Percentiles rank a stretch among this genome's conserved stretches.
Conservation (phyloP, 2,888 invertebrate species). For the Anticlea derivata region DNA sequence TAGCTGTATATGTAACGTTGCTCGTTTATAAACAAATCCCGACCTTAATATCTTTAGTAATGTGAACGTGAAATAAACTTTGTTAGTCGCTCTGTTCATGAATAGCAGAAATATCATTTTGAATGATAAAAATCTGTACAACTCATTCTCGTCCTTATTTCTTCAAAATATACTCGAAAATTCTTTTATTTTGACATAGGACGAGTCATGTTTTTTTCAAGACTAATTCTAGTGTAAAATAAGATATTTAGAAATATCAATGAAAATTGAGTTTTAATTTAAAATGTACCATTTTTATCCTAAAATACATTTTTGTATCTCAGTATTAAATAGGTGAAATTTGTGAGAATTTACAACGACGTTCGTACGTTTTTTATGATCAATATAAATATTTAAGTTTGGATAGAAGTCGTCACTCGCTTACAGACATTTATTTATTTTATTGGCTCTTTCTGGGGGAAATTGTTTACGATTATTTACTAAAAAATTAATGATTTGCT, state of each 20-base stretch:
- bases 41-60: conserved; percentile 1
- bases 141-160: not conserved
- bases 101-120: conserved; percentile 2
- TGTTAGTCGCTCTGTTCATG: conserved; percentile 1
- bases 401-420: conserved; percentile 40
- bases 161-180: no score
- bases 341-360: conserved; percentile 81
- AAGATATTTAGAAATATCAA: conserved; percentile 57
- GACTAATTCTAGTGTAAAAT: conserved; percentile 42
- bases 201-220: conserved; percentile 41
- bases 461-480: not conserved
- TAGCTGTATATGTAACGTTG: not conserved
- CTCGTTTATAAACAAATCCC: conserved; percentile 11
- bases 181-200: conserved; percentile 1
- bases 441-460: not conserved
- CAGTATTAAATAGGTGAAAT: conserved; percentile 71
- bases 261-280: conserved; percentile 51
- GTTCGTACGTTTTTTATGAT: conserved; percentile 64
- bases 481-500: no score
- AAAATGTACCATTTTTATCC: conserved; percentile 68
- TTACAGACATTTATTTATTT: conserved; percentile 3
- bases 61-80: conserved; percentile 7
- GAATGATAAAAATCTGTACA: conserved; percentile 2
- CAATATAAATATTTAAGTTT: conserved; percentile 36
- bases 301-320: conserved; percentile 59